Conservation (phyloP, 2,113 vertebrate genomes). For the Phrynosoma blainvillii region DNA sequence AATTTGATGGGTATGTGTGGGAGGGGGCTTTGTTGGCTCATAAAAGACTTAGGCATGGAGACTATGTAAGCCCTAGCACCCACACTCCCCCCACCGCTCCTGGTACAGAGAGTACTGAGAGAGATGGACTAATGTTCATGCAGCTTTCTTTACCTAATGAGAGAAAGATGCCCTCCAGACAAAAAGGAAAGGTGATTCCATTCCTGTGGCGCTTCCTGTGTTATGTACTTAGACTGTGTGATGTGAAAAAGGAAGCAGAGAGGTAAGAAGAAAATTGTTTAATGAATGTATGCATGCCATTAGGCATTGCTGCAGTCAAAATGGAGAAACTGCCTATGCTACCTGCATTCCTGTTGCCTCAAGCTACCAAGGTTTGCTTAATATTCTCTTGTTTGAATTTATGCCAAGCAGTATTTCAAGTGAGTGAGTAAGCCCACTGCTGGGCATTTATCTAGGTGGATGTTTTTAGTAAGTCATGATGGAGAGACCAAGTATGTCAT, state of each 20-base stretch:
- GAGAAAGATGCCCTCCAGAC: too few species aligned
- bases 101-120: too few species aligned
- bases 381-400: background rate
- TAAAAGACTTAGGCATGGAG: too few species aligned
- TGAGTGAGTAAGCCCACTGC: background rate
- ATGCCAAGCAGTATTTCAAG: background rate
- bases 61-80: too few species aligned
- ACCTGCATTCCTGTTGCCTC: background rate
- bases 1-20: too few species aligned
- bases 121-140: background rate
- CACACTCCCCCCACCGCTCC: too few species aligned
- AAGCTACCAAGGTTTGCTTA: background rate
- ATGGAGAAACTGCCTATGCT: background rate
- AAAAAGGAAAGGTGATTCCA: background rate
- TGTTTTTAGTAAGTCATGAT: background rate
- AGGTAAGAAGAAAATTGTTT: background rate
- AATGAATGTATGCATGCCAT: background rate
- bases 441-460: background rate
- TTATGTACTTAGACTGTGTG: background rate
- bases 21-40: too few species aligned
- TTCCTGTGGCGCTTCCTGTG: background rate
- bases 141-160: too few species aligned
- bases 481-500: background rate
- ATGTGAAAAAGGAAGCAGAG: background rate
- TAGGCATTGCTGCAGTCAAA: background rate